Base-by-base conservation (phyloP, 1,140 invertebrate species). In the Listronotus oregonensis region DNA sequence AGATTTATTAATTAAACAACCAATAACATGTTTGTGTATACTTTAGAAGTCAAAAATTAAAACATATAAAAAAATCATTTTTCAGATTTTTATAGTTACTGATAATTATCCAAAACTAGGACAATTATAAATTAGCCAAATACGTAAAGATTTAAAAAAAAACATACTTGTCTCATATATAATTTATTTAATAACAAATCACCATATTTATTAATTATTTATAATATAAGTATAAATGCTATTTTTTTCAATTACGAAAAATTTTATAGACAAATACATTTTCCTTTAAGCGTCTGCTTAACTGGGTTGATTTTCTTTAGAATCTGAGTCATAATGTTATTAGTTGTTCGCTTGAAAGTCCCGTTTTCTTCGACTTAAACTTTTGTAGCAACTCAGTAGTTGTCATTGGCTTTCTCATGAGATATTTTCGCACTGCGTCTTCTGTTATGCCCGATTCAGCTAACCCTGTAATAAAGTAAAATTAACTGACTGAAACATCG, bases 381-480 rank as follows among this genome's bases (percentile, higher is more conserved):
- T 98, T 98, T 44, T 95, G 92, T 6, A 98, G 78, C 12, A 98
- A 79, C 77, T 98, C 95, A 0, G 93, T 97, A 0, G 95, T 92
- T 0, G 96, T 98, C 90, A 98, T 96, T 2, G 96, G 96, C 76
- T 98, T 98, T 0, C 96, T n/a, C 73, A 92, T 91, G 14, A 99
- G 81, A 79, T 98, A 99, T 14, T 95, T 85, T 15, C 94, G 83
- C 6, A 99, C 94, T 1, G 94, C 90, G 71, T 98, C 96, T 80
- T 98, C 96, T 3, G 92, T 94, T 14, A 97, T 94, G 17, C 94
- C 94, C 71, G 92, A 94, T 73, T 92, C 89, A 75, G 64, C 64
- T 21, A 60, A 50, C 11, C 64, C 90, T 94, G 56, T 62, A 69
- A 76, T 54, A 14, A 52, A 42, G 31, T 46, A 21, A 9, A 52